These are phyloP conservation scores for Avahi laniger DNA, from an alignment of 2,797 vertebrate species.

Conservation along the genomic window DNA sequence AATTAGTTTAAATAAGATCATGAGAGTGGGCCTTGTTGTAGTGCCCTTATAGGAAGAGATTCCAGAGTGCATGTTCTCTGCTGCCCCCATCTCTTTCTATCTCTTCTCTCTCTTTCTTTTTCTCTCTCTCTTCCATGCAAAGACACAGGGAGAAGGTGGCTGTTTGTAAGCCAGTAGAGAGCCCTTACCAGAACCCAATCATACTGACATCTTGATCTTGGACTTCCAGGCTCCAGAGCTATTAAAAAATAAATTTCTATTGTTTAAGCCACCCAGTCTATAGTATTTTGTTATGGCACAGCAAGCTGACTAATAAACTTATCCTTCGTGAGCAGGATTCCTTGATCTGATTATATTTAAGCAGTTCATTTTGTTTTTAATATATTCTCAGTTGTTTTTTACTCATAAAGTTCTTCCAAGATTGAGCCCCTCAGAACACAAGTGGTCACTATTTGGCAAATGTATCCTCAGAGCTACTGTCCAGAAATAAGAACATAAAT, in stretches of 20 bases:
- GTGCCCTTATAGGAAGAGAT: background rate
- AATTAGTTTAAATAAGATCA: background rate
- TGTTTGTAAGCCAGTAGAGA: background rate
- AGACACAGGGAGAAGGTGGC: background rate
- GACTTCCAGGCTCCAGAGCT: background rate
- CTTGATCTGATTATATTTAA: background rate
- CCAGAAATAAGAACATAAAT: background rate
- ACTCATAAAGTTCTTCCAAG: background rate
- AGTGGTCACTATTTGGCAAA: background rate
- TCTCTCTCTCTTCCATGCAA: too few relatives aligned
- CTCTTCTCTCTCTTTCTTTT: too few relatives aligned
- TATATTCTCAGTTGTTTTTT: background rate
- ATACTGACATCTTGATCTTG: background rate
- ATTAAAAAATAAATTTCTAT: background rate
- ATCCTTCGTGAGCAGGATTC: background rate
- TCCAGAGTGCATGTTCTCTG: background rate
- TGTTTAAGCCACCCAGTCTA: background rate
- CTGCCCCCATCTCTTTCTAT: background rate
- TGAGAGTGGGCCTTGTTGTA: background rate
- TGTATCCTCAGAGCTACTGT: background rate
- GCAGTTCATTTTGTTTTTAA: background rate
- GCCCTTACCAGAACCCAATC: fast-evolving
- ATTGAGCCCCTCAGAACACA: background rate
- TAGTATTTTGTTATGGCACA: background rate
- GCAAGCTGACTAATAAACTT: background rate